phyloP scores from a whole-genome alignment of 1,140 invertebrate species.

The Drosophila gunungcola region DNA sequence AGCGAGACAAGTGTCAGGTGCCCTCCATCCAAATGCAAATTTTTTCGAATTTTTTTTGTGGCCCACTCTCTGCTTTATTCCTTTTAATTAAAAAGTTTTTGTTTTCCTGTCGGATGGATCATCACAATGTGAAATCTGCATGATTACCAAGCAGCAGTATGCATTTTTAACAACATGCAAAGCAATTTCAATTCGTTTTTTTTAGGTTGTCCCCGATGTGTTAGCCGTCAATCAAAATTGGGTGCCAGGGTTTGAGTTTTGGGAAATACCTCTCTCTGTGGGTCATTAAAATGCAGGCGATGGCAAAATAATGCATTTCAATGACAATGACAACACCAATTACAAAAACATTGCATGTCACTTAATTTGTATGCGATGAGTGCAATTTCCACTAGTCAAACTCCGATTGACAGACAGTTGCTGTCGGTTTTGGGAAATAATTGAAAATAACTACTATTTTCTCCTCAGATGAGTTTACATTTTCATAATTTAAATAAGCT shows the following conservation, averaged over 20 bases:
- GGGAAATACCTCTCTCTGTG: background rate
- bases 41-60: constrained; percentile 18
- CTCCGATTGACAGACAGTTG: constrained; percentile 36
- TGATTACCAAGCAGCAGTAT: constrained; percentile 31
- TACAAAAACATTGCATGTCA: constrained; percentile 43
- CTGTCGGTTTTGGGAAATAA: constrained; percentile 9
- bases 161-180: constrained; percentile 34
- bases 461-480: no score
- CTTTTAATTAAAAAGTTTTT: constrained; percentile 75
- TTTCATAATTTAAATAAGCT: background rate
- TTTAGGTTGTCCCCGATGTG: background rate
- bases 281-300: constrained; percentile 48
- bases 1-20: constrained; percentile 56
- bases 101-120: constrained; percentile 40
- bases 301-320: constrained; percentile 63
- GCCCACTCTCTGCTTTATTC: constrained; percentile 9
- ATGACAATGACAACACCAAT: constrained; percentile 67
- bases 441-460: background rate
- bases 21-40: constrained; percentile 53
- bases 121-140: constrained; percentile 29
- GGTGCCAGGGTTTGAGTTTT: background rate
- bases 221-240: constrained; percentile 49
- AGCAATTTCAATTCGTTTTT: constrained; percentile 33
- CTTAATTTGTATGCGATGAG: constrained; percentile 53
- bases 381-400: constrained; percentile 14